Evolutionary conservation across 2,888 invertebrate genomes (phyloP).

Genomic region (Leucoptera coffeella): DNA sequence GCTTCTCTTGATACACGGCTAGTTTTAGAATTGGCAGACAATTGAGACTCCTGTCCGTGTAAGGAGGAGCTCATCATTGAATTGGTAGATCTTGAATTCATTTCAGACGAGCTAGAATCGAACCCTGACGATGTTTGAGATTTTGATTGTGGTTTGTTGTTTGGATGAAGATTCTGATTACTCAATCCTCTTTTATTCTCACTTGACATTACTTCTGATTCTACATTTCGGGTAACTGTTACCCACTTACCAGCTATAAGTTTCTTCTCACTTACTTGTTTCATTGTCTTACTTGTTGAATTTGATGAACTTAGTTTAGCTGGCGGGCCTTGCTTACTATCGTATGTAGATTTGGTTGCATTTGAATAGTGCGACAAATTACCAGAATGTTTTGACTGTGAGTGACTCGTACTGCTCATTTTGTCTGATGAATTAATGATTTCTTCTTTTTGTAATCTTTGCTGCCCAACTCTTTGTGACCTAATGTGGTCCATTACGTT

Average conservation of each 20-base stretch:
- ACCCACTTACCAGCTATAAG: constrained; percentile 41
- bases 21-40: too few species aligned
- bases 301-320: constrained; percentile 25
- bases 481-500: too few species aligned
- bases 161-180: not conserved
- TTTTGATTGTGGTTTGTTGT: not conserved
- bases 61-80: not conserved
- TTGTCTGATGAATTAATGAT: too few species aligned
- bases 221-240: constrained; percentile 55
- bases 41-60: too few species aligned
- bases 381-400: too few species aligned
- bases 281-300: constrained; percentile 45
- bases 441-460: too few species aligned
- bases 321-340: too few species aligned
- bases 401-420: too few species aligned
- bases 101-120: not conserved
- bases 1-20: too few species aligned
- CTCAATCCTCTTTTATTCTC: not conserved
- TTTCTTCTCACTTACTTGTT: constrained; percentile 52
- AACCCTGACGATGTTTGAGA: not conserved
- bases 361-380: too few species aligned
- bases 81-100: not conserved
- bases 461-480: too few species aligned
- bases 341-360: too few species aligned
- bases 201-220: constrained; percentile 51